Evolutionary conservation across 2,888 invertebrate species (phyloP), one percentile per base, ranked within the genome.

Genomic region (Nemapogon koenigi): DNA sequence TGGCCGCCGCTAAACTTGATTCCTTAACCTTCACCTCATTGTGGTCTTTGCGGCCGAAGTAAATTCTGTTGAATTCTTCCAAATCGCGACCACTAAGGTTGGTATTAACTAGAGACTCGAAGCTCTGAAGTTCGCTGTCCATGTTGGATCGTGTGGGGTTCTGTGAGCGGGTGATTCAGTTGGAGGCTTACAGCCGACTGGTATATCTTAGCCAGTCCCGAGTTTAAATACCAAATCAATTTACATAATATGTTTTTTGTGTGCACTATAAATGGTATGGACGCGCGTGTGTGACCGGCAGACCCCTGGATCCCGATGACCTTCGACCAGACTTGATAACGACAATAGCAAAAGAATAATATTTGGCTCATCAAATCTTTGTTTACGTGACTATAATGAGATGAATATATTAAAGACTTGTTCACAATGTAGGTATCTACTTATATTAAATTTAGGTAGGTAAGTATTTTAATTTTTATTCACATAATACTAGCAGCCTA

Each of bases 51-150:
- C 71, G 60, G 39, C 76, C 76, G 41, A 65, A 78, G 47, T 76
- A 65, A 42, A 78, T 76, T 41, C 76, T 60, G 51, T 76, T 78
- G 48, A 75, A 78, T 47, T 78, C 76, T 2, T 72, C 68, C 22
- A 78, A 62, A 46, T 78, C 76, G 3, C 57, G 57, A 2, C 76
- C 68, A 40, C 49, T 65, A 16, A 76, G 66, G 52, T 69, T 76
- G 48, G 67, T 72, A 46, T 69, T 65, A 44, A 76, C 50, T 43
- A 78, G 67, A 8, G 66, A 49, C 51, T 78, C 78, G 26, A 78
- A 59, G 49, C 76, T 76, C 16, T 55, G 63, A 7, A 76, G 73
- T 62, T 78, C 69, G 51, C 62, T 62, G 38, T 78, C 76, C 76
- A 78, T 71, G 49, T 22, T 55, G 13, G 22, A 31, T 41, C 49